These are phyloP conservation scores for Philopedon plagiatum DNA, from an alignment of 2,888 invertebrate species.

Conservation along the genomic window DNA sequence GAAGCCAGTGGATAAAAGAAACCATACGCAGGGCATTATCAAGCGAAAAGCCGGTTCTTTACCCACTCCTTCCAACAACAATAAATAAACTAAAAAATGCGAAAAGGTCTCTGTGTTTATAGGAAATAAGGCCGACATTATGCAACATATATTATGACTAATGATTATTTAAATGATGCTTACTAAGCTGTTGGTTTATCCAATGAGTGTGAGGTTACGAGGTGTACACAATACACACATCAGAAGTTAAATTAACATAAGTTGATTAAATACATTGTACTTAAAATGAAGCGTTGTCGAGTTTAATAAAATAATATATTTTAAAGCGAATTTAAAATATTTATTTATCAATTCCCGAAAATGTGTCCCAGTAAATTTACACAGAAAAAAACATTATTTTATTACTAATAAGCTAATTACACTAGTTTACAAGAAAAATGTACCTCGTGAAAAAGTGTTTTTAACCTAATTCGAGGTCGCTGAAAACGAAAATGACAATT, in stretches of 20 bases:
- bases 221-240: background rate
- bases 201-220: constrained; percentile 24
- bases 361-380: too few relatives aligned
- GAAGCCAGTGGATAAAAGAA: too few relatives aligned
- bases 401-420: too few relatives aligned
- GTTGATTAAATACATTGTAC: background rate
- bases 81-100: constrained; percentile 7
- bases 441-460: too few relatives aligned
- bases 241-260: constrained; percentile 9
- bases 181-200: constrained; percentile 29
- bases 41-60: constrained; percentile 19
- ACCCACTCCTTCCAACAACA: background rate
- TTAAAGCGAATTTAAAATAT: too few relatives aligned
- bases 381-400: too few relatives aligned
- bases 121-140: constrained; percentile 23
- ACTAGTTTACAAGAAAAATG: too few relatives aligned
- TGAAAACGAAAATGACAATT: too few relatives aligned
- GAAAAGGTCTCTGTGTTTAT: background rate
- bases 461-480: too few relatives aligned
- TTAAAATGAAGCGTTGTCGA: background rate
- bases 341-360: too few relatives aligned
- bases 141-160: constrained; percentile 30
- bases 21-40: too few relatives aligned
- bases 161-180: constrained; percentile 34
- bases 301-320: too few relatives aligned